These are phyloP conservation scores for Prionailurus viverrinus DNA, from an alignment of 2,113 vertebrate species.

Conservation along the genomic window DNA sequence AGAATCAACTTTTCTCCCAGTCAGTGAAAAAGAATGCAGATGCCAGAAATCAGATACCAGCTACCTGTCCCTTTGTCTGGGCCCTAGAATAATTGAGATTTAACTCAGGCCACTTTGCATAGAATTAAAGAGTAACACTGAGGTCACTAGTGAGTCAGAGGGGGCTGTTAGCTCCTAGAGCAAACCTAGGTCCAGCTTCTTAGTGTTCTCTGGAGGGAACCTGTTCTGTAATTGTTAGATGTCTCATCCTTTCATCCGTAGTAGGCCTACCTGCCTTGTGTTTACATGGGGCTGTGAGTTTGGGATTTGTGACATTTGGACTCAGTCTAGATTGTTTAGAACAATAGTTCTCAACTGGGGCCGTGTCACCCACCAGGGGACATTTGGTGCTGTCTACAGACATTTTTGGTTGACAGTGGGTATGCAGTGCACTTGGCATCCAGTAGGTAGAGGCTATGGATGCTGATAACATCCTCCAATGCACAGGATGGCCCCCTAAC, in stretches of 20 bases:
- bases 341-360: not conserved
- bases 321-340: not conserved
- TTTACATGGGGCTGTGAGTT: not conserved
- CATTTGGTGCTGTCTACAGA: not conserved
- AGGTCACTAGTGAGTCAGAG: conserved; percentile 19
- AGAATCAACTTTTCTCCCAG: conserved; percentile 37
- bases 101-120: conserved; percentile 27
- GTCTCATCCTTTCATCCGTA: not conserved
- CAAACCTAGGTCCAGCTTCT: not conserved
- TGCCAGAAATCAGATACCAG: conserved; percentile 48
- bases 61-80: conserved; percentile 2
- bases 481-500: not conserved
- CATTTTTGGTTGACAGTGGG: not conserved
- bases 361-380: not conserved
- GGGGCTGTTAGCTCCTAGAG: not conserved
- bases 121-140: conserved; percentile 56
- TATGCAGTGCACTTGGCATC: not conserved
- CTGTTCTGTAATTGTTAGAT: not conserved
- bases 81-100: conserved; percentile 36
- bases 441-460: not conserved
- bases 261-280: not conserved
- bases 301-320: not conserved
- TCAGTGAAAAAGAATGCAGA: conserved; percentile 18
- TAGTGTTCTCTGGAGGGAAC: not conserved
- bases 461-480: conserved; percentile 6